Percentiles rank a stretch among this genome's conserved stretches.
Evolutionary conservation across 2,888 invertebrate genomes (phyloP).

Genomic region (Calameuta filiformis): DNA sequence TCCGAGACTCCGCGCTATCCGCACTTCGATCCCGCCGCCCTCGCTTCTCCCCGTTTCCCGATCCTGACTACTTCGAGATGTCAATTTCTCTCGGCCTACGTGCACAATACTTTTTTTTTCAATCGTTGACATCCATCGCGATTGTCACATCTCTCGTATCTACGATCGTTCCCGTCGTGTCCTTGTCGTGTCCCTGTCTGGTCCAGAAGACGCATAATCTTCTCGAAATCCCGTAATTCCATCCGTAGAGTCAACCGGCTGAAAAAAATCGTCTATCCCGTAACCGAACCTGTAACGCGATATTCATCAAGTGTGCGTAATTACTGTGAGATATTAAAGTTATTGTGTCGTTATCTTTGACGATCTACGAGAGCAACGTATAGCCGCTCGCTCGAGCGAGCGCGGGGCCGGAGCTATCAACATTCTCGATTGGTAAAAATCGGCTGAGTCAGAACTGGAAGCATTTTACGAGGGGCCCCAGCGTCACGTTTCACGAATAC

Average conservation of each 20-base stretch:
- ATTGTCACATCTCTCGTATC: background rate
- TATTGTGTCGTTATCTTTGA: constrained; percentile 8
- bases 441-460: constrained; percentile 61
- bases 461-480: constrained; percentile 57
- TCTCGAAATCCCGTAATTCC: background rate
- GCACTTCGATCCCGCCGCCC: background rate
- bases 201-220: background rate
- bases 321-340: constrained; percentile 11
- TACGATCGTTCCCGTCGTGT: background rate
- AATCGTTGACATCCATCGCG: background rate
- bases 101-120: background rate
- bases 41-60: background rate
- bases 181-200: background rate
- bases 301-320: constrained; percentile 8
- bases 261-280: background rate
- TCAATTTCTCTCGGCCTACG: background rate
- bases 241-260: background rate
- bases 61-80: background rate
- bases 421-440: constrained; percentile 60
- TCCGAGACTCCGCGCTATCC: background rate
- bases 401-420: constrained; percentile 45
- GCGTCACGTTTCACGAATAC: constrained; percentile 55
- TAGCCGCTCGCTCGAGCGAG: constrained; percentile 1
- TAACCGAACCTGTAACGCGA: constrained; percentile 8
- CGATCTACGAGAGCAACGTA: background rate